These are phyloP conservation scores for Eulimnadia texana DNA, from an alignment of 1,140 invertebrate genomes.

Conservation along the genomic window DNA sequence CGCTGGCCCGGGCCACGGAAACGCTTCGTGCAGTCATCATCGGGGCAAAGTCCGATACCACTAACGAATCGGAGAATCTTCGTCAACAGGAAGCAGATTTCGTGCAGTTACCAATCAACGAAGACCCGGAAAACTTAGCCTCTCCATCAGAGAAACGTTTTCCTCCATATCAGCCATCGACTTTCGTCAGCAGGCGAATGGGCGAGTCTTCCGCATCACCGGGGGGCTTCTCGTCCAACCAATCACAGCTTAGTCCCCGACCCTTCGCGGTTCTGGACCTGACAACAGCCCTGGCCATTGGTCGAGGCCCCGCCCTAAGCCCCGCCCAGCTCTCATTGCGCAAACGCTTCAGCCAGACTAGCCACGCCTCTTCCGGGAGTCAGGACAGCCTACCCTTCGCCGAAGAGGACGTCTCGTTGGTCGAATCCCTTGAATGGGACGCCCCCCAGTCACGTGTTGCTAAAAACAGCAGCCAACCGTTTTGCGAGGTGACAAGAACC, in stretches of 20 bases:
- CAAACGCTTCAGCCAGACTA: not conserved
- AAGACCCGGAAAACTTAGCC: not conserved
- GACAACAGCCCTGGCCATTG: not conserved
- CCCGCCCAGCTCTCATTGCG: not conserved
- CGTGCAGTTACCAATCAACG: not conserved
- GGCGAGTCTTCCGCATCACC: not conserved
- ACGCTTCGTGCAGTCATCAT: not conserved
- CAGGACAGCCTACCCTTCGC: conserved; percentile 7
- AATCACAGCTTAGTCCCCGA: not conserved
- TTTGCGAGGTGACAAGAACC: conserved; percentile 2
- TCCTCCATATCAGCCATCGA: conserved; percentile 3
- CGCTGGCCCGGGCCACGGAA: conserved; percentile 1
- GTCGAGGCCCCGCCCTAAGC: conserved; percentile 6
- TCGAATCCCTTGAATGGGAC: conserved; percentile 5
- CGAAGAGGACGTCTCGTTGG: conserved; percentile 2
- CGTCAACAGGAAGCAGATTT: not conserved
- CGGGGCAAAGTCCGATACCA: not conserved
- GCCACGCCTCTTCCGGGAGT: not conserved
- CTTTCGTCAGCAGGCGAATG: not conserved
- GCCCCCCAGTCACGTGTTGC: not conserved
- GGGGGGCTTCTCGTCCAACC: not conserved
- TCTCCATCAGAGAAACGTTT: not conserved
- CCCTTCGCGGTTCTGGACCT: conserved; percentile 1
- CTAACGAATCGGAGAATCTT: not conserved
- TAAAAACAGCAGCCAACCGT: conserved; percentile 3